A percentile compares a stretch with the other conserved stretches of the same genome.
phyloP scores from a whole-genome alignment of 2,888 invertebrate genomes.

The Molorchus minor region DNA sequence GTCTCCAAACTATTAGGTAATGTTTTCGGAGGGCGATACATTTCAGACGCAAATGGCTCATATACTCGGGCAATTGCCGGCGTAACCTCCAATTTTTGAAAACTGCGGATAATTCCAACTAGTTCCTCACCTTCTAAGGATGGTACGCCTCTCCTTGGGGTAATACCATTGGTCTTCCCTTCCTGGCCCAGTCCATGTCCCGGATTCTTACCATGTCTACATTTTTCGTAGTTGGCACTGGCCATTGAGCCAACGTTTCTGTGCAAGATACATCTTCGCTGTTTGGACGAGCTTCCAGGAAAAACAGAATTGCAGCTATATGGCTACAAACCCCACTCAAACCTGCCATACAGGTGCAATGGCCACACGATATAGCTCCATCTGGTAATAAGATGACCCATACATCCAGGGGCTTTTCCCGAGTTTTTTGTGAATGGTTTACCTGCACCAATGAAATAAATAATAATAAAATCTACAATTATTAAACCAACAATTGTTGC shows the following conservation, averaged over 20 bases:
- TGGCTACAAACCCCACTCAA: slow-evolving; percentile 26
- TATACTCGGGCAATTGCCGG: not conserved
- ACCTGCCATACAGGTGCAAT: too few species aligned
- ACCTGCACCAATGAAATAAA: too few species aligned
- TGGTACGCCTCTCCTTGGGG: not conserved
- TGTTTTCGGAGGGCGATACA: not conserved
- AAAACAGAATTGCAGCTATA: slow-evolving; percentile 28
- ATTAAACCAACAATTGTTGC: not conserved
- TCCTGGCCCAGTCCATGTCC: slow-evolving; percentile 22
- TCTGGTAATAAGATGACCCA: not conserved
- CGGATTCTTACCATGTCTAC: slow-evolving; percentile 18
- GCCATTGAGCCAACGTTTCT: slow-evolving; percentile 15
- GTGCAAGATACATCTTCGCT: slow-evolving; percentile 13
- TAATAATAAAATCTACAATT: not conserved
- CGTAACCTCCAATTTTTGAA: not conserved
- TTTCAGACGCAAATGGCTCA: slow-evolving; percentile 1
- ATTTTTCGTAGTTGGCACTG: slow-evolving; percentile 14
- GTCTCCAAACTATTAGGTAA: not conserved
- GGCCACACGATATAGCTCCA: slow-evolving; percentile 2
- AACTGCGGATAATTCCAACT: not conserved
- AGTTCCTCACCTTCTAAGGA: not conserved
- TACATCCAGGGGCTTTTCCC: not conserved
- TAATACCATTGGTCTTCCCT: not conserved
- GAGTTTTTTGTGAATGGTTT: slow-evolving; percentile 5
- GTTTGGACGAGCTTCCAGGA: slow-evolving; percentile 17